Evolutionary conservation across 2,797 vertebrate species (phyloP).

Genomic region (Aeoliscus strigatus): DNA sequence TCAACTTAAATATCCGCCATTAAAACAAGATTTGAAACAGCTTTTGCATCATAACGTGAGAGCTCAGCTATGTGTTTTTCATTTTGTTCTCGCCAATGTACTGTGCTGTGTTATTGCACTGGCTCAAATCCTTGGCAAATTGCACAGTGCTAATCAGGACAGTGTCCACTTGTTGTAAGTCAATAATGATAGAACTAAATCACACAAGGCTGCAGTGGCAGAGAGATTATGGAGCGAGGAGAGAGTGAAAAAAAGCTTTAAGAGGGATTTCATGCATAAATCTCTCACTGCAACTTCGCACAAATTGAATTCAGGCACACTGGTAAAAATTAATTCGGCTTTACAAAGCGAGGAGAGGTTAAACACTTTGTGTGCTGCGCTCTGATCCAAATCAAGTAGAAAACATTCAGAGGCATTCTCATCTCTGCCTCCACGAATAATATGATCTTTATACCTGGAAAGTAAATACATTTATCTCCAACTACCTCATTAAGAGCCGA

Average conservation of each 20-base stretch:
- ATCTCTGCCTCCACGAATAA: slow-evolving; percentile 33
- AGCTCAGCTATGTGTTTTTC: slow-evolving; percentile 15
- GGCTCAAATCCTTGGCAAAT: slow-evolving; percentile 62
- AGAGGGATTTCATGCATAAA: slow-evolving; percentile 76
- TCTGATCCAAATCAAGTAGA: slow-evolving; percentile 76
- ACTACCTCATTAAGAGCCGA: slow-evolving; percentile 48
- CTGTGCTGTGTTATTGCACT: slow-evolving; percentile 30
- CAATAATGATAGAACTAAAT: slow-evolving; percentile 73
- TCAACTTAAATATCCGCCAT: slow-evolving; percentile 8
- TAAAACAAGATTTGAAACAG: slow-evolving; percentile 17
- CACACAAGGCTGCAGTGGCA: slow-evolving; percentile 49
- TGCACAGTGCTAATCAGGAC: slow-evolving; percentile 55
- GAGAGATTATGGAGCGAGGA: slow-evolving; percentile 68
- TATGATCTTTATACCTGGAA: slow-evolving; percentile 51
- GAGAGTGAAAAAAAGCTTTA: slow-evolving; percentile 67
- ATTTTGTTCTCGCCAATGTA: slow-evolving; percentile 26
- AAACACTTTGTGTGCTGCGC: slow-evolving; percentile 77
- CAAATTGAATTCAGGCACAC: slow-evolving; percentile 76
- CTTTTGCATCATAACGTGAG: slow-evolving; percentile 4
- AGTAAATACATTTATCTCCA: slow-evolving; percentile 63
- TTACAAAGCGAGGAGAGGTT: slow-evolving; percentile 78
- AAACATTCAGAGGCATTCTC: slow-evolving; percentile 74
- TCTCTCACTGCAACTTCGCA: slow-evolving; percentile 64
- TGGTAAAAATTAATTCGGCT: slow-evolving; percentile 77
- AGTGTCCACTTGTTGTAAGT: slow-evolving; percentile 71